phyloP scores from a whole-genome alignment of 53 echinoderm and acorn worm species.

The Crossaster papposus region DNA sequence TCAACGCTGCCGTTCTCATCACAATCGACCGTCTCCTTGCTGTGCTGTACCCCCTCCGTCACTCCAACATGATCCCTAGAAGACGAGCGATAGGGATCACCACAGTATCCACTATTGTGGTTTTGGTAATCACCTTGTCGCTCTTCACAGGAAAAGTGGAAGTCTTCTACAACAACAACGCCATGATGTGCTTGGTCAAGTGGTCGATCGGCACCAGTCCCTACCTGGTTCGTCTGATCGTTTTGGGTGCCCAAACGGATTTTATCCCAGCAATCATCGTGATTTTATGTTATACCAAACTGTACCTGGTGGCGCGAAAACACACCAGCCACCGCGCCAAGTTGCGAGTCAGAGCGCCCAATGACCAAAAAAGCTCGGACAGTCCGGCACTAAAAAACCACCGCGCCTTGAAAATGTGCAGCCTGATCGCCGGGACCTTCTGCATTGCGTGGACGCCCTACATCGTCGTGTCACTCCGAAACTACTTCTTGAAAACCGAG shows the following conservation, averaged over 20 bases:
- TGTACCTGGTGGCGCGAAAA: slow-evolving; percentile 14
- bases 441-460: slow-evolving; percentile 44
- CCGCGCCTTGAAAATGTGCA: slow-evolving; percentile 48
- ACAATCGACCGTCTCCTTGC: slow-evolving; percentile 36
- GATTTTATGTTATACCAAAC: background rate
- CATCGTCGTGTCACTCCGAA: slow-evolving; percentile 19
- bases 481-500: slow-evolving; percentile 19
- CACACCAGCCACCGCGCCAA: slow-evolving; percentile 9
- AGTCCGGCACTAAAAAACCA: background rate
- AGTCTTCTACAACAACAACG: slow-evolving; percentile 28
- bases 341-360: background rate
- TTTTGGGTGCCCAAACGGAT: background rate
- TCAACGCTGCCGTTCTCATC: slow-evolving; percentile 38
- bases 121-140: background rate
- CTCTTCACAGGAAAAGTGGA: background rate
- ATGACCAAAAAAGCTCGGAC: background rate
- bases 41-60: slow-evolving; percentile 27
- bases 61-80: background rate
- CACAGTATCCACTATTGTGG: background rate
- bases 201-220: slow-evolving; percentile 24
- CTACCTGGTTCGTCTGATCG: slow-evolving; percentile 7
- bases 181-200: slow-evolving; percentile 21
- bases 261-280: background rate
- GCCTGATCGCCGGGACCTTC: slow-evolving; percentile 18
- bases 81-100: background rate